Base-by-base conservation (phyloP, 1,140 invertebrate genomes). In the Diprion similis region DNA sequence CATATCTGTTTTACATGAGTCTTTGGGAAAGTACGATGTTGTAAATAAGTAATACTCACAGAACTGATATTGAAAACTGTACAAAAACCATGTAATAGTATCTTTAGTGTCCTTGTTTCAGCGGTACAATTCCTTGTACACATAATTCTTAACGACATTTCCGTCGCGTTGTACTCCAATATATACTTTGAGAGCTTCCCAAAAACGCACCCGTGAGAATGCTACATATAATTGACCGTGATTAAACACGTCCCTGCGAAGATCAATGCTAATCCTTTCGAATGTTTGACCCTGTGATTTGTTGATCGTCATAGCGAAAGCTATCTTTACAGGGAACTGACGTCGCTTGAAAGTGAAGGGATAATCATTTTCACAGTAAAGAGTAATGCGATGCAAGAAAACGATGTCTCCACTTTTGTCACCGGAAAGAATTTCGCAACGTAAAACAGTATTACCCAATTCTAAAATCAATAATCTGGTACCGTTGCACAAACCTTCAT, bases 251-350 rank as follows among this genome's bases (percentile, higher is more conserved):
- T 74, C 73, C 59, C 71, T 76, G 71, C 74, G 66, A 47, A 85
- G 80, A 76, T 82, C 51, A 37, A 88, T 15, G 8, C 84, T 83
- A 65, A 75, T 48, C 17, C 64, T 13, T n/a, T 80, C 73, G 73
- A 81, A 75, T 15, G 82, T 78, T 76, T 81, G 80, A n/a, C 83
- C 83, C 76, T 84, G 83, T 10, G 81, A 77, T 70, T 91, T 89
- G 73, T 89, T 88, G 65, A 89, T 89, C 13, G 87, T 89, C 80
- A 90, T 84, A 2, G 85, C 84, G 81, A 90, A 91, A 24, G 89
- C 87, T 1, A 90, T 72, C 75, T 79, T 76, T 45, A 72, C 71
- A 8, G 81, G 77, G 72, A 81, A 81, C 71, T 81, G 78, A 10
- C 68, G 59, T 46, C 78, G 70, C 64, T 75, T 64, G 24, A 78